phyloP scores from a whole-genome alignment of 1,140 invertebrate genomes.

The Ceratosolen fusciceps region DNA sequence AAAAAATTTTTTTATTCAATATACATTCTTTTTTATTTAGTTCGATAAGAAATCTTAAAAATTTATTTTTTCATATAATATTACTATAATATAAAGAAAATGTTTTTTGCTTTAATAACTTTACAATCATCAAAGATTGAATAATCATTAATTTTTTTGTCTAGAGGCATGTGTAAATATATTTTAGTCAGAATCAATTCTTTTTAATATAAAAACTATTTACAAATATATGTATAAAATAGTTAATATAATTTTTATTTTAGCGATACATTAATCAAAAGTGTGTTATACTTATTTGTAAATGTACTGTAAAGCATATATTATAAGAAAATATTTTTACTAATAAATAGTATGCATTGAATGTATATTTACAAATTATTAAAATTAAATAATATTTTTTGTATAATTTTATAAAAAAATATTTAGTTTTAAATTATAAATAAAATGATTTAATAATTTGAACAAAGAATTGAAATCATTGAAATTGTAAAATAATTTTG shows the following conservation, averaged over 20 bases:
- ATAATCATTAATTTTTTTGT: background rate
- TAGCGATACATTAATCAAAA: conserved; percentile 13
- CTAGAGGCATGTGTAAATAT: conserved; percentile 24
- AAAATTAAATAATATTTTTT: background rate
- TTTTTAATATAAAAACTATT: background rate
- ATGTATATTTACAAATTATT: background rate
- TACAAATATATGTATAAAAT: background rate
- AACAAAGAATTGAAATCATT: too few relatives aligned
- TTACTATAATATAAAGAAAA: background rate
- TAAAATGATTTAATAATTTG: too few relatives aligned
- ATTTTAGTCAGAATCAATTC: background rate
- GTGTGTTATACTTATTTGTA: background rate
- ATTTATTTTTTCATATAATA: conserved; percentile 1
- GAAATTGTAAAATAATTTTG: too few relatives aligned
- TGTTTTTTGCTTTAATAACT: too few relatives aligned
- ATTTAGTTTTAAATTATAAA: too few relatives aligned
- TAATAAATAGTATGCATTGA: background rate
- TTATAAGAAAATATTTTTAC: background rate
- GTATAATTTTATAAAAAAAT: too few relatives aligned
- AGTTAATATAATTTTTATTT: background rate
- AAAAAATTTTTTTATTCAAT: background rate
- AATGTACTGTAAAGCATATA: background rate
- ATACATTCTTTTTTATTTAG: background rate
- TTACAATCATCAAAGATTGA: background rate
- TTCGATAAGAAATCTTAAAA: background rate